Base-by-base conservation (phyloP, 2,888 invertebrate genomes). In the Idaea dimidiata region DNA sequence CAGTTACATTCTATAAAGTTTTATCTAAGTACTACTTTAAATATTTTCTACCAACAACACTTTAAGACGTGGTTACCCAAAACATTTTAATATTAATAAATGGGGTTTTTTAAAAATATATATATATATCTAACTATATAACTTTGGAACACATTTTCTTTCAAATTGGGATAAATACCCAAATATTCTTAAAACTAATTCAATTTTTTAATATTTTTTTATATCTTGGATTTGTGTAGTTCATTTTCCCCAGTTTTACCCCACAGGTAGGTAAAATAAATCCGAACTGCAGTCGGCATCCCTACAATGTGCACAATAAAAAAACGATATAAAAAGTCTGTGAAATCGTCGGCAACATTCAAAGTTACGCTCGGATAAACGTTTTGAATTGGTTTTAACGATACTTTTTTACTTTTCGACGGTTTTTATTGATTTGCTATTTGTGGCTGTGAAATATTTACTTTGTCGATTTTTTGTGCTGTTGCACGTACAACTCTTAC, bases 361-460 rank as follows among this genome's bases (percentile, higher is more conserved):
- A 73, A 72, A 71, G 69, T 72, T 71, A 71, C 72, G 79, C 78
- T 68, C 72, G 67, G 64, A 74, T 77, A 76, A 77, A 75, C 67
- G 75, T 69, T 73, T 73, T 77, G 72, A 76, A 80, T 76, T 60
- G 69, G 65, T 69, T 68, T 66, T 59, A 70, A 67, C 63, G 62
- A 66, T 67, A 63, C 66, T 67, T 65, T 66, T 61, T 61, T 31
- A 53, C 54, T 58, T 33, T 43, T 14, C 43, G 14, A 43, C 10
- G 14, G 16, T 17, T 17, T 56, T 56, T 56, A 17, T 56, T 10
- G 56, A 56, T 56, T 56, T 17, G 17, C n/a, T 56, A 16, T 56
- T 56, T 56, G 56, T 56, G 56, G 18, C 16, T 56, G 17, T 56
- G 17, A 56, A 58, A 3, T 24, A 3, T 24, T 24, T 24, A 3